These are phyloP conservation scores for Xiphophorus couchianus DNA, from an alignment of 2,113 vertebrate genomes.

Conservation along the genomic window DNA sequence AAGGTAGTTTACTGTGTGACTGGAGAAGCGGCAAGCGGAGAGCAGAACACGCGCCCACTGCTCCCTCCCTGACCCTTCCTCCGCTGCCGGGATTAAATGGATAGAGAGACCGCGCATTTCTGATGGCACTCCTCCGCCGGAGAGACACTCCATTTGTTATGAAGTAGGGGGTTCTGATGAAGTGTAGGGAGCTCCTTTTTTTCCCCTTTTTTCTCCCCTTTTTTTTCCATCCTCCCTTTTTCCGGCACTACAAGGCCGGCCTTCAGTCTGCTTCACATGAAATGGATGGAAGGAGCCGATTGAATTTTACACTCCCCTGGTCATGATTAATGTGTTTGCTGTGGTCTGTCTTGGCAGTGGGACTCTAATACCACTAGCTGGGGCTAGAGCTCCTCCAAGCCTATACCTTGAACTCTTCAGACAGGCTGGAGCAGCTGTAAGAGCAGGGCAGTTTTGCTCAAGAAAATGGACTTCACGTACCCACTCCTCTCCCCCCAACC, in stretches of 20 bases:
- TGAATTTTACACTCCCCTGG: conserved; percentile 95
- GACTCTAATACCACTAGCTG: conserved; percentile 80
- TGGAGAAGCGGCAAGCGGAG: conserved; percentile 85
- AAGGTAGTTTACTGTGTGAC: conserved; percentile 94
- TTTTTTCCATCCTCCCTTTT: conserved; percentile 77
- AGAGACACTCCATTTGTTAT: conserved; percentile 98
- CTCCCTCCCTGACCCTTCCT: conserved; percentile 92
- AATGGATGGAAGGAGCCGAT: conserved; percentile 97
- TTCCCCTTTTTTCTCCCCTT: conserved; percentile 49
- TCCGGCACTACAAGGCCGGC: conserved; percentile 92
- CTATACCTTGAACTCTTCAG: conserved; percentile 23
- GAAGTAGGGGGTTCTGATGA: conserved; percentile 88
- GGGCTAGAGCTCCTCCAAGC: conserved; percentile 80
- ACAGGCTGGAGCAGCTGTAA: conserved; percentile 18
- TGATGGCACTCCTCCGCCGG: conserved; percentile 92
- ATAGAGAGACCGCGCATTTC: conserved; percentile 86
- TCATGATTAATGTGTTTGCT: conserved; percentile 90
- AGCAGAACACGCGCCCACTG: conserved; percentile 85
- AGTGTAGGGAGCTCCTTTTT: conserved; percentile 85
- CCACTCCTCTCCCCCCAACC: conserved; percentile 21
- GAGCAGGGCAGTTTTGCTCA: conserved; percentile 35
- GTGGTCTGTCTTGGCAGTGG: conserved; percentile 55
- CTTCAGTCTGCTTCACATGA: conserved; percentile 90
- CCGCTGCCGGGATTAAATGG: conserved; percentile 89
- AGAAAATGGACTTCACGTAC: conserved; percentile 47